phyloP scores from a whole-genome alignment of 2,888 invertebrate species.

The Phaonia tiefii region DNA sequence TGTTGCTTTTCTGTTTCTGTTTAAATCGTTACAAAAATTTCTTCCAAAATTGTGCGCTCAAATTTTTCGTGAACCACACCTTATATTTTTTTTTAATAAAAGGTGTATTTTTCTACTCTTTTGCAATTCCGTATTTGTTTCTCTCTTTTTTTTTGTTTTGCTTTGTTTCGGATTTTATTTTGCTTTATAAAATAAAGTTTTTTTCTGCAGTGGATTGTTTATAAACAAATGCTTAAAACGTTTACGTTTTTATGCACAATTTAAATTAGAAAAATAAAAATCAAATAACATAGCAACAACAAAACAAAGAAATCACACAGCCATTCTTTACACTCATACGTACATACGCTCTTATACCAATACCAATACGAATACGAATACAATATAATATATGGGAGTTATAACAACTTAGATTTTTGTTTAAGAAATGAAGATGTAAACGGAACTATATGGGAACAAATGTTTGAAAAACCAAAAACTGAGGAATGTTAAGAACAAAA shows the following conservation, averaged over 20 bases:
- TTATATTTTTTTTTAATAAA: too few species aligned
- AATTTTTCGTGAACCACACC: too few species aligned
- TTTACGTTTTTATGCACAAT: conserved; percentile 73
- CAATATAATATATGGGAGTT: not conserved
- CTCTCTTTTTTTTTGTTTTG: not conserved
- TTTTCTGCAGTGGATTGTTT: conserved; percentile 45
- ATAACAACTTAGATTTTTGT: not conserved
- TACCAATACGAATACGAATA: not conserved
- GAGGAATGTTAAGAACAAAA: conserved; percentile 22
- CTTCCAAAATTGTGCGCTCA: too few species aligned
- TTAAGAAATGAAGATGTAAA: not conserved
- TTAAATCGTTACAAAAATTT: too few species aligned
- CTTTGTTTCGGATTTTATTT: conserved; percentile 7
- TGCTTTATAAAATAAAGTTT: conserved; percentile 48
- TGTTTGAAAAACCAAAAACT: not conserved
- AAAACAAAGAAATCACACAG: conserved; percentile 55
- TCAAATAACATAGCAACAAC: conserved; percentile 11
- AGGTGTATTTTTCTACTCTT: too few species aligned
- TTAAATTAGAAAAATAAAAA: conserved; percentile 66
- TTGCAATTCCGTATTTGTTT: not conserved
- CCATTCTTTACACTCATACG: conserved; percentile 20
- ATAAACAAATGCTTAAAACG: conserved; percentile 67
- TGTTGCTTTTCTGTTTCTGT: too few species aligned
- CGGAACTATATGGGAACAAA: too few species aligned
- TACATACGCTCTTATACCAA: conserved; percentile 17